Evolutionary conservation across 2,888 invertebrate species (phyloP), one percentile per base, ranked within the genome.

Genomic region (Netelia virgata): DNA sequence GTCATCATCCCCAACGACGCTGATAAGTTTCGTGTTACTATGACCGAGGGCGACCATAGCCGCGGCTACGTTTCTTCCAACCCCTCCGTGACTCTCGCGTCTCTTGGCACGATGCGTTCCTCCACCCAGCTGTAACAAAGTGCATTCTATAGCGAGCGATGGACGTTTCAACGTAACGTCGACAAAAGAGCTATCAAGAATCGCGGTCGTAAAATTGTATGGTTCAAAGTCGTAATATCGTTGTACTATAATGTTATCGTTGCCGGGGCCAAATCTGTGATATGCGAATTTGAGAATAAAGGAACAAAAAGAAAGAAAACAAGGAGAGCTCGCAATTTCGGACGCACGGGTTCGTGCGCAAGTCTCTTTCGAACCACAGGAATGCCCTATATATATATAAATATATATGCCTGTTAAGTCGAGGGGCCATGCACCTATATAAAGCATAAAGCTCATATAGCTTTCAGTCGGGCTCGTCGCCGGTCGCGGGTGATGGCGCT

Each of bases 31-130:
- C 9, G 93, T 92, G 59, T 92, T 89, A 10, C 91, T 88, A 68
- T 95, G 95, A 50, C 96, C 96, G 41, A 98, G 94, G 89, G 97
- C 96, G 89, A 95, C 95, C 72, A 99, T 94, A 20, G 97, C 97
- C 90, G 98, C 98, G 1, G 98, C 97, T 75, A 99, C 95, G 93
- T 99, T 99, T 72, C 99, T 95, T 0, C 96, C 99, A 0, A 99
- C 99, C 14, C 99, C 99, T 11, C 99, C 99, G 8, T 96, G 96
- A 79, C 95, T 95, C 89, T 96, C 95, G 64, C 95, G 94, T 47
- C 96, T 95, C 81, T 94, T 93, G 28, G 97, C 96, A 0, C 94
- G 93, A 91, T 97, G 96, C 0, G 97, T 97, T 84, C 97, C 96
- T 41, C 98, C 98, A 91, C 98, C 96, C 73, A 97, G 91, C 96